phyloP scores from a whole-genome alignment of 2,888 invertebrate species.

The Tineola bisselliella region DNA sequence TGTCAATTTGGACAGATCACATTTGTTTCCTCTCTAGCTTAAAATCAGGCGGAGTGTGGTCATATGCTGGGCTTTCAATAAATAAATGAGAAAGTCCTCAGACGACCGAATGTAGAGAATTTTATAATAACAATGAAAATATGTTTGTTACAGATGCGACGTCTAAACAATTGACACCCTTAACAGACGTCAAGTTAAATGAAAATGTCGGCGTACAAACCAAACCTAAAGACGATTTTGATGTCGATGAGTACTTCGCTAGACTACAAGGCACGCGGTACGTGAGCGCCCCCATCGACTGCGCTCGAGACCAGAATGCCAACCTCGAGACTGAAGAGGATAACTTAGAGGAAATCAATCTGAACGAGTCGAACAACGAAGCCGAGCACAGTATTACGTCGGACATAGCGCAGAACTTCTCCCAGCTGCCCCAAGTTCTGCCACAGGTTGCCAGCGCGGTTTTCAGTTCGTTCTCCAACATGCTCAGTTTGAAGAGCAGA shows the following conservation, averaged over 20 bases:
- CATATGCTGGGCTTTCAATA: too few species aligned
- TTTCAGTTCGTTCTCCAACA: constrained; percentile 70
- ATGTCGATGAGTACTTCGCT: constrained; percentile 60
- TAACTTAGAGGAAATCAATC: constrained; percentile 49
- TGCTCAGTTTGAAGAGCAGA: constrained; percentile 47
- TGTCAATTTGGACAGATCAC: too few species aligned
- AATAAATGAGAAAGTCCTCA: too few species aligned
- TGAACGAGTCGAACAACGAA: constrained; percentile 36
- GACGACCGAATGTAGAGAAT: too few species aligned
- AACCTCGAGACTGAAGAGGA: constrained; percentile 55
- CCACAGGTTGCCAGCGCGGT: constrained; percentile 72
- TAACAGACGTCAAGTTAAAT: not conserved
- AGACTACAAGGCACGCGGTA: constrained; percentile 54
- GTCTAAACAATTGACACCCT: too few species aligned
- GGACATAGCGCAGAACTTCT: constrained; percentile 64
- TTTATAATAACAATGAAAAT: not conserved
- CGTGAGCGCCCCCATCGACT: constrained; percentile 50
- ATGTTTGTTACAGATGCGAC: not conserved
- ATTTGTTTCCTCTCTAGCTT: too few species aligned
- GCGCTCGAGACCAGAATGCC: constrained; percentile 55
- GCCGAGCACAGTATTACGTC: constrained; percentile 50
- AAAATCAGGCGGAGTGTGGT: too few species aligned
- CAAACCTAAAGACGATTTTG: constrained; percentile 49
- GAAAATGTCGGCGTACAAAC: not conserved
- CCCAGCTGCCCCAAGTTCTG: constrained; percentile 67